A percentile compares a stretch with the other conserved stretches of the same genome.
phyloP scores from a whole-genome alignment of 2,888 invertebrate species.

The Troglohyphantes excavatus region DNA sequence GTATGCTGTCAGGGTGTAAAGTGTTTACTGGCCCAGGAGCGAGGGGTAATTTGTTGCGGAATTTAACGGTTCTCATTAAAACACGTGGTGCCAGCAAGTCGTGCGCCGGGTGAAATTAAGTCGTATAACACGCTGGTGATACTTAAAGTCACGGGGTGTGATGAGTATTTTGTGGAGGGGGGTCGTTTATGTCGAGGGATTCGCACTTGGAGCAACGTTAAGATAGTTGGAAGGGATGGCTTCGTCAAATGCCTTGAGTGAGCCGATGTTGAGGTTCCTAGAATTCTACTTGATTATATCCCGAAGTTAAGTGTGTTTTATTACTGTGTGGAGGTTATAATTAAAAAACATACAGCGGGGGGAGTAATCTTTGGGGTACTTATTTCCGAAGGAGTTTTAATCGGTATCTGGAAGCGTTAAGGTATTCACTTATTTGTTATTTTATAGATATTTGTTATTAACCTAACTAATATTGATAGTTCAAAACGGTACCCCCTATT shows the following conservation, averaged over 20 bases:
- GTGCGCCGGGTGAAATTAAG: slow-evolving; percentile 49
- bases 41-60: slow-evolving; percentile 71
- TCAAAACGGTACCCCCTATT: no score
- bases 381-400: no score
- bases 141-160: slow-evolving; percentile 48
- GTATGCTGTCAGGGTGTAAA: slow-evolving; percentile 46
- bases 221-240: not conserved
- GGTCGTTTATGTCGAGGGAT: not conserved
- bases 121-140: slow-evolving; percentile 66
- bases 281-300: no score
- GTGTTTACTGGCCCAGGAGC: slow-evolving; percentile 40
- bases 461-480: no score
- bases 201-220: not conserved
- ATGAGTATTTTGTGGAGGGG: slow-evolving; percentile 42
- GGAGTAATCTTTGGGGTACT: no score
- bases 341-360: no score
- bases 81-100: not conserved
- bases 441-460: no score
- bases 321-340: no score
- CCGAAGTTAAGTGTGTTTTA: no score
- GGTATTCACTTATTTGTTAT: no score
- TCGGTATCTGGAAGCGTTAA: no score
- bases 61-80: slow-evolving; percentile 64
- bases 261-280: no score
- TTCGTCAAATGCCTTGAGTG: not conserved